Percentiles rank a stretch among this genome's conserved stretches.
Conservation (phyloP, 35 echinoderm and acorn worm genomes). For the Lytechinus variegatus region DNA sequence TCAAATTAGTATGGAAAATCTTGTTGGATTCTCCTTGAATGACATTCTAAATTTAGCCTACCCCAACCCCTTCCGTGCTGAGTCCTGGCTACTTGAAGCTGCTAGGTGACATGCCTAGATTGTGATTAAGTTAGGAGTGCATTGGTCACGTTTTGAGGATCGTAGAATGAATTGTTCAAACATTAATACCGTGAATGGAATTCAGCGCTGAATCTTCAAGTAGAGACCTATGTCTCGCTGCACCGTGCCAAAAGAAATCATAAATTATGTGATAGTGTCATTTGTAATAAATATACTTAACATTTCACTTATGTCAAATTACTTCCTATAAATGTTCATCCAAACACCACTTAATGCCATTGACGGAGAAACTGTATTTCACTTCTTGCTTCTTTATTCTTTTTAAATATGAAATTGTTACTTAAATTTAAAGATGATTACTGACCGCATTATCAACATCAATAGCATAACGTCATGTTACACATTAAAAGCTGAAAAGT, state of each 20-base stretch:
- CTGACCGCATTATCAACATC: too few species aligned
- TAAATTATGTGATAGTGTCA: not conserved
- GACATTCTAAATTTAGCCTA: not conserved
- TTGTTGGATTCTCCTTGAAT: too few species aligned
- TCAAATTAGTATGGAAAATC: too few species aligned
- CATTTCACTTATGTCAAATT: too few species aligned
- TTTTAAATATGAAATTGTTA: too few species aligned
- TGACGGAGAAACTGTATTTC: too few species aligned
- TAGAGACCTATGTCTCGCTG: not conserved
- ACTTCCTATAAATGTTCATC: too few species aligned
- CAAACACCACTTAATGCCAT: too few species aligned
- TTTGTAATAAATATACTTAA: not conserved
- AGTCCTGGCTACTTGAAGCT: not conserved
- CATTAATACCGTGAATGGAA: conserved; percentile 26
- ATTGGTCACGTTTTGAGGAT: not conserved
- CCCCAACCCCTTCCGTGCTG: not conserved
- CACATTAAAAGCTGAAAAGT: too few species aligned
- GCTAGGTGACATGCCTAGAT: not conserved
- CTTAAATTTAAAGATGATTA: too few species aligned
- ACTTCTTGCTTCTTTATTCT: too few species aligned
- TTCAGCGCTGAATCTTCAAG: not conserved
- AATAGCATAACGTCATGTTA: too few species aligned
- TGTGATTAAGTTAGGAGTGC: not conserved
- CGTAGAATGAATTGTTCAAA: conserved; percentile 9
- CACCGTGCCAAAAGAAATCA: not conserved